phyloP scores from a whole-genome alignment of 2,113 vertebrate species.

The Saccopteryx leptura region DNA sequence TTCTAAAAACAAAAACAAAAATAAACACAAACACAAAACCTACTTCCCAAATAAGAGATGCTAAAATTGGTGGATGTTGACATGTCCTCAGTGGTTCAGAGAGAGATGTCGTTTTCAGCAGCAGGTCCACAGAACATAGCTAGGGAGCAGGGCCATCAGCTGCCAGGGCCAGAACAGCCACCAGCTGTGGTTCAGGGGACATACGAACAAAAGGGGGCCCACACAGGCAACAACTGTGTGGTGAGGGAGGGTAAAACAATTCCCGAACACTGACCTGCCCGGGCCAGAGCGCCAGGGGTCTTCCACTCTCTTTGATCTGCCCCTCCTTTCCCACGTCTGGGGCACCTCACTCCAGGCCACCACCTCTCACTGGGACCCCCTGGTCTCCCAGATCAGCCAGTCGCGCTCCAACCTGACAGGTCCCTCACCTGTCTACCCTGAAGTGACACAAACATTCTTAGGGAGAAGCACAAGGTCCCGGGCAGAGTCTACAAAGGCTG shows the following conservation, averaged over 20 bases:
- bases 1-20: no score
- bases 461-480: not conserved
- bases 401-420: not conserved
- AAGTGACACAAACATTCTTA: not conserved
- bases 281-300: not conserved
- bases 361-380: not conserved
- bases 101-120: not conserved
- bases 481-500: not conserved
- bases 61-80: not conserved
- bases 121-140: not conserved
- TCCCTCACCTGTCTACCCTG: not conserved
- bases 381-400: no score
- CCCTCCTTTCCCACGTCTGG: not conserved
- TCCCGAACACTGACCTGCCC: not conserved
- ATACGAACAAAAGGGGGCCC: not conserved
- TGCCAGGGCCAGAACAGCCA: not conserved
- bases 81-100: not conserved
- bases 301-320: not conserved
- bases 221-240: not conserved
- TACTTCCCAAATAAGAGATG: not conserved
- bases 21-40: not conserved
- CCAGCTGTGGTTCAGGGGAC: not conserved
- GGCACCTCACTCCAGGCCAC: not conserved
- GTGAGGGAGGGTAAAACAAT: rapidly evolving
- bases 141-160: no score